phyloP scores from a whole-genome alignment of 2,797 vertebrate species.

The Pseudochaenichthys georgianus region DNA sequence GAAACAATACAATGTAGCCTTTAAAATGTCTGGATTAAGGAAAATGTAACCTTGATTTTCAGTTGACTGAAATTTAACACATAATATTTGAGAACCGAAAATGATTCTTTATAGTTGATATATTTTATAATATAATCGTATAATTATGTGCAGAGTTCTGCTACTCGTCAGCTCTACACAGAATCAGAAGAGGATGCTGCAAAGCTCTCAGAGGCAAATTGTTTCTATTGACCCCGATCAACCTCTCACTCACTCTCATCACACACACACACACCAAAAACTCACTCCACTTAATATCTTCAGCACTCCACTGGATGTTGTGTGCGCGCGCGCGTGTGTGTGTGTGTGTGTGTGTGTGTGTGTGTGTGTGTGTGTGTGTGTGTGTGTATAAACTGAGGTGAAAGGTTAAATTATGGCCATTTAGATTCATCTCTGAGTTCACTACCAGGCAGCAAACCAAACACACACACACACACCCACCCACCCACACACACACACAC shows the following conservation, averaged over 20 bases:
- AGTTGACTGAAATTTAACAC: neutral
- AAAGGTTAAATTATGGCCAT: conserved; percentile 76
- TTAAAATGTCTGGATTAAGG: too few species aligned
- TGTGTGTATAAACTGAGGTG: conserved; percentile 36
- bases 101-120: neutral
- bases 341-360: conserved; percentile 18
- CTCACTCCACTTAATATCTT: conserved; percentile 56
- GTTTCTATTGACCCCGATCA: conserved; percentile 66
- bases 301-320: conserved; percentile 26
- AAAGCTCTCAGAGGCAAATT: conserved; percentile 62
- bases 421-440: conserved; percentile 75
- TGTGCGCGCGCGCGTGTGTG: too few species aligned
- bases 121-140: neutral
- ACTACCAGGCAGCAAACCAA: conserved; percentile 50
- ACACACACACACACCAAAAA: conserved; percentile 18
- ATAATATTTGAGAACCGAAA: neutral
- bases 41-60: too few species aligned
- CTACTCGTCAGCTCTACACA: conserved; percentile 17
- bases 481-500: conserved; percentile 12
- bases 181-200: conserved; percentile 40
- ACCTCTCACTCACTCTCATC: conserved; percentile 37
- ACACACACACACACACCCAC: conserved; percentile 5
- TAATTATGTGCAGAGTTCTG: neutral
- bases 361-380: conserved; percentile 29
- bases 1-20: neutral